phyloP scores from a whole-genome alignment of 2,888 invertebrate species.

The Incurvaria masculella region DNA sequence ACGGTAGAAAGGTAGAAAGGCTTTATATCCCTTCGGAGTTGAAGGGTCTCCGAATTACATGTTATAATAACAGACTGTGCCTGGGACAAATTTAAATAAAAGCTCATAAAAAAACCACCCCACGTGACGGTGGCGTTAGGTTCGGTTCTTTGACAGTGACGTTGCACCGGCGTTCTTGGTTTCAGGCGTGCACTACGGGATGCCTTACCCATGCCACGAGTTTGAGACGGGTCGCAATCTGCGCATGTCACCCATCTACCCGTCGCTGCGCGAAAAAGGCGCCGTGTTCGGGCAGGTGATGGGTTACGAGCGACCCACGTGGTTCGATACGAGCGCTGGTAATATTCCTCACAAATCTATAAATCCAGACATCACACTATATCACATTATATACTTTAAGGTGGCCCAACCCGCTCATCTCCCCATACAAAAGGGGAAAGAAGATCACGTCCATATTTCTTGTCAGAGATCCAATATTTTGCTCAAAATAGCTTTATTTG shows the following conservation, averaged over 20 bases:
- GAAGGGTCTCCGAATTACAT: too few species aligned
- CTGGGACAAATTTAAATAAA: background rate
- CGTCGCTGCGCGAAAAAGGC: slow-evolving; percentile 84
- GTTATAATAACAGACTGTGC: too few species aligned
- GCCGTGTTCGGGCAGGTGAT: slow-evolving; percentile 96
- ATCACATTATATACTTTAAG: too few species aligned
- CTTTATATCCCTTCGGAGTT: too few species aligned
- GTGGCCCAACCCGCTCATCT: too few species aligned
- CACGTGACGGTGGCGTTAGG: background rate
- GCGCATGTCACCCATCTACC: slow-evolving; percentile 93
- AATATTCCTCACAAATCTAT: too few species aligned
- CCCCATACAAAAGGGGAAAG: too few species aligned
- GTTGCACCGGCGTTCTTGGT: background rate
- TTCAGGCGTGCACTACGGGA: slow-evolving; percentile 68
- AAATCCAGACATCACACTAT: too few species aligned
- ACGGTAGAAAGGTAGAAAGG: too few species aligned
- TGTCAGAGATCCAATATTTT: too few species aligned
- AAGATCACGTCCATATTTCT: too few species aligned
- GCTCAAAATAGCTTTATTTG: too few species aligned
- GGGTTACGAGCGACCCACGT: slow-evolving; percentile 95
- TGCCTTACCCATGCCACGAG: slow-evolving; percentile 82
- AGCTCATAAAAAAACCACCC: background rate
- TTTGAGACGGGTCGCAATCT: slow-evolving; percentile 86
- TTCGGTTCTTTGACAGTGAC: background rate
- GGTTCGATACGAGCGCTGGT: slow-evolving; percentile 66